Percentiles rank a stretch among this genome's conserved stretches.
phyloP scores from a whole-genome alignment of 2,888 invertebrate species.

The Andricus curvator region DNA sequence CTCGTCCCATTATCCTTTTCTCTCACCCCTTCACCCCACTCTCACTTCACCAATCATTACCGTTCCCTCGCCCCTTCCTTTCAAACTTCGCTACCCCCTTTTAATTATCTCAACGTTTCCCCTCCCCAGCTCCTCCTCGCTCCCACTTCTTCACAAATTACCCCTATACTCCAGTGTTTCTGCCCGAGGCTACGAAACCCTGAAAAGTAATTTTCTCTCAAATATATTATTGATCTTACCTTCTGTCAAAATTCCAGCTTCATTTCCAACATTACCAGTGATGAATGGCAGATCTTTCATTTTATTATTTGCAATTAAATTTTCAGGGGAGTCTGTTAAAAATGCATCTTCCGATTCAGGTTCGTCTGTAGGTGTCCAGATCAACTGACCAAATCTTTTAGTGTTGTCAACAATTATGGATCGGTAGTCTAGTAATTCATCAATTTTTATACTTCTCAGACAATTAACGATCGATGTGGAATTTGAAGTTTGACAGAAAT shows the following conservation, averaged over 20 bases:
- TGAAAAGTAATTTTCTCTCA: background rate
- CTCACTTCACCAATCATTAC: too few species aligned
- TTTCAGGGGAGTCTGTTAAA: conserved; percentile 51
- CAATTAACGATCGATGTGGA: background rate
- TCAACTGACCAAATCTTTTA: conserved; percentile 30
- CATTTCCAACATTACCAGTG: conserved; percentile 53
- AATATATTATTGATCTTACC: conserved; percentile 43
- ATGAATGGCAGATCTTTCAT: conserved; percentile 55
- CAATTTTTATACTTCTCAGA: background rate
- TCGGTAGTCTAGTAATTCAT: background rate
- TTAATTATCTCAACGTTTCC: too few species aligned
- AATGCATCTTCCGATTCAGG: conserved; percentile 55
- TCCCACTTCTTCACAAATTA: too few species aligned
- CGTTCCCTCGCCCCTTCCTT: too few species aligned
- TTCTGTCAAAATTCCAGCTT: conserved; percentile 53
- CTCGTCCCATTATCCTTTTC: too few species aligned
- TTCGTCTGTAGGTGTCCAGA: conserved; percentile 58
- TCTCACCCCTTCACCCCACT: too few species aligned
- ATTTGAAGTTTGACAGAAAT: background rate
- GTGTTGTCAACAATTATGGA: conserved; percentile 43
- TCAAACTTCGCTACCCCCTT: too few species aligned
- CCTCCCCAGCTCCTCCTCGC: too few species aligned
- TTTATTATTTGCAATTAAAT: conserved; percentile 49
- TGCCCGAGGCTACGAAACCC: too few species aligned
- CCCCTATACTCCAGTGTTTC: too few species aligned